Evolutionary conservation across 2,113 vertebrate species (phyloP), one percentile per base, ranked within the genome.

Genomic region (Stigmatopora argus): DNA sequence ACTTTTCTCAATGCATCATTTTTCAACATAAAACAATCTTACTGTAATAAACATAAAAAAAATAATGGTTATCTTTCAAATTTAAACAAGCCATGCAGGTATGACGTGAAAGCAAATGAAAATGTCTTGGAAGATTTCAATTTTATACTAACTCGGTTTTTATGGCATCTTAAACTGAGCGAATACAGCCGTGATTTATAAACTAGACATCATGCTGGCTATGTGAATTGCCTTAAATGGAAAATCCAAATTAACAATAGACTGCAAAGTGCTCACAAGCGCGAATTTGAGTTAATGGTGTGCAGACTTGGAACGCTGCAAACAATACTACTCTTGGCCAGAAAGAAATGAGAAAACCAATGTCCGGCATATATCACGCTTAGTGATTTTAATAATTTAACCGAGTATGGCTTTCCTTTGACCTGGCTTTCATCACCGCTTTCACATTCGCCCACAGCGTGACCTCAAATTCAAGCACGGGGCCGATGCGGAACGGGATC

Each of bases 401-500:
- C 38, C 14, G 15, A 48, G 3, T 5, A 15, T 15, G 5, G 14
- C 11, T 48, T 48, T 1, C 47, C 17, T 7, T 49, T 49, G 47
- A 49, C 47, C 4, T 55, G 7, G 23, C 13, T 2, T 2, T 5
- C 5, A 55, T 11, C 10, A 11, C 19, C 10, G n/a, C 11, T 56
- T 31, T 31, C 38, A 26, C 14, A 5, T 31, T 7, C 10, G 26
- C 31, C 51, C 51, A 53, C 17, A 34, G 26, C 66, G 69, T 80
- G 86, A 86, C 85, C 85, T 73, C 86, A 71, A 88, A 70, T 64
- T 34, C 18, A 15, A 11, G 8, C 35, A 21, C 41, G 8, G 38
- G 52, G 34, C 18, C 18, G 7, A 19, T 13, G 10, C 18, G 15
- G 55, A 51, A 61, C 38, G 34, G 31, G 62, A 70, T 74, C 53